Conservation (phyloP, 2,797 vertebrate genomes). For the Sebastes cheni region DNA sequence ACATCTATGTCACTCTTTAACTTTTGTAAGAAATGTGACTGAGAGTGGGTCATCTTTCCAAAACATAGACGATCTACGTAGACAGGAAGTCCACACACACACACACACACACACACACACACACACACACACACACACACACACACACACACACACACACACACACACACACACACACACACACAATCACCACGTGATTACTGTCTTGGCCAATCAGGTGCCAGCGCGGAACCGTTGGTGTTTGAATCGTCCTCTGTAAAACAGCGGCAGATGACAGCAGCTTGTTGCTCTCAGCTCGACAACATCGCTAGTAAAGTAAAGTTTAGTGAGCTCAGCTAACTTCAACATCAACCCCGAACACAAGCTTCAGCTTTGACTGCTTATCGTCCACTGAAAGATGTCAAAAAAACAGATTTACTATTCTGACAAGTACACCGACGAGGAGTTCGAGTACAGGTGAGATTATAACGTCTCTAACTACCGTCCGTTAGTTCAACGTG, state of each 20-base stretch:
- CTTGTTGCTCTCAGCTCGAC: not conserved
- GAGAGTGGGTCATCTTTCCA: not conserved
- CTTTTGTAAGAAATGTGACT: no score
- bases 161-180: no score
- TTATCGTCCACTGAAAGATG: conserved; percentile 59
- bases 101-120: no score
- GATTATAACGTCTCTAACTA: not conserved
- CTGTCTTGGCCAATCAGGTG: conserved; percentile 60
- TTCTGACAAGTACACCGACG: conserved; percentile 85
- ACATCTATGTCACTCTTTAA: no score
- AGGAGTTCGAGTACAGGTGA: conserved; percentile 86
- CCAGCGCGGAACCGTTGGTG: conserved; percentile 68
- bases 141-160: no score
- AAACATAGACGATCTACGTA: not conserved
- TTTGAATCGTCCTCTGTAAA: conserved; percentile 73
- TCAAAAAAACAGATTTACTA: conserved; percentile 86
- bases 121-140: no score
- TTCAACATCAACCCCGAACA: not conserved
- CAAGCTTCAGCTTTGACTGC: not conserved
- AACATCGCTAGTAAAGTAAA: not conserved
- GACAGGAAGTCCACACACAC: not conserved
- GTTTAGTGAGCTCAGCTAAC: not conserved
- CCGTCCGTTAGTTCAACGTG: not conserved
- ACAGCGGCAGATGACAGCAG: conserved; percentile 72
- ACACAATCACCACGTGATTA: conserved; percentile 11